Conservation (phyloP, 2,888 invertebrate genomes). For the Caenorhabditis afra region DNA sequence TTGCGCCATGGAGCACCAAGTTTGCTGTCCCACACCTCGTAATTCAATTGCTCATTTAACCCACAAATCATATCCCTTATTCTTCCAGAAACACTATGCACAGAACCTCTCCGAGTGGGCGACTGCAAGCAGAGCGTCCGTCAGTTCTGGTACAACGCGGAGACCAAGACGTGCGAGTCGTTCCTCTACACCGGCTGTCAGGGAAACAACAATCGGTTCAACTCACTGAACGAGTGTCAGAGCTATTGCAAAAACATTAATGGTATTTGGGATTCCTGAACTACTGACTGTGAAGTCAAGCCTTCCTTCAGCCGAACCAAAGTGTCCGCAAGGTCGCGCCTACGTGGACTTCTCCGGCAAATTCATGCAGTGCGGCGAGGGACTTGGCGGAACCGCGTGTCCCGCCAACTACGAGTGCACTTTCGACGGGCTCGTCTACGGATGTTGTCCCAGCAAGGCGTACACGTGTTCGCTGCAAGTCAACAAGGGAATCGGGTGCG, state of each 20-base stretch:
- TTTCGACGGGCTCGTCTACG: slow-evolving; percentile 70
- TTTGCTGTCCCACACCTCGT: slow-evolving; percentile 72
- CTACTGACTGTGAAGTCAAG: background rate
- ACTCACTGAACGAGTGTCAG: slow-evolving; percentile 71
- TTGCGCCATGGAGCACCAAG: slow-evolving; percentile 68
- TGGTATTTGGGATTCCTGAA: slow-evolving; percentile 34
- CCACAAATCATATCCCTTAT: background rate
- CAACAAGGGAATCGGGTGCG: slow-evolving; percentile 69
- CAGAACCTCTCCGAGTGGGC: slow-evolving; percentile 69
- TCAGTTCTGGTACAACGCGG: slow-evolving; percentile 71
- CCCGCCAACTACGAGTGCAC: slow-evolving; percentile 73
- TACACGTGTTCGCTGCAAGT: slow-evolving; percentile 71
- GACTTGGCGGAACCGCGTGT: slow-evolving; percentile 62
- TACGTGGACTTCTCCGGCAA: slow-evolving; percentile 68
- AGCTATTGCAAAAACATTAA: slow-evolving; percentile 71
- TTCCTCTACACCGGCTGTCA: slow-evolving; percentile 71
- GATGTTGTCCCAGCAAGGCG: slow-evolving; percentile 73
- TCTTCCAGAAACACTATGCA: slow-evolving; percentile 72
- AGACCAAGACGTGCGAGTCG: slow-evolving; percentile 65
- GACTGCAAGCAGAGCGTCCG: slow-evolving; percentile 72
- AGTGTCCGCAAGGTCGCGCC: slow-evolving; percentile 68
- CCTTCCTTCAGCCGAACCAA: slow-evolving; percentile 66
- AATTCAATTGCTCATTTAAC: background rate
- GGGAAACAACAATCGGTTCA: slow-evolving; percentile 73
- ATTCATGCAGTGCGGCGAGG: slow-evolving; percentile 68